Conservation (phyloP, 2,797 vertebrate species). For the Oryzias dopingdopingensis region DNA sequence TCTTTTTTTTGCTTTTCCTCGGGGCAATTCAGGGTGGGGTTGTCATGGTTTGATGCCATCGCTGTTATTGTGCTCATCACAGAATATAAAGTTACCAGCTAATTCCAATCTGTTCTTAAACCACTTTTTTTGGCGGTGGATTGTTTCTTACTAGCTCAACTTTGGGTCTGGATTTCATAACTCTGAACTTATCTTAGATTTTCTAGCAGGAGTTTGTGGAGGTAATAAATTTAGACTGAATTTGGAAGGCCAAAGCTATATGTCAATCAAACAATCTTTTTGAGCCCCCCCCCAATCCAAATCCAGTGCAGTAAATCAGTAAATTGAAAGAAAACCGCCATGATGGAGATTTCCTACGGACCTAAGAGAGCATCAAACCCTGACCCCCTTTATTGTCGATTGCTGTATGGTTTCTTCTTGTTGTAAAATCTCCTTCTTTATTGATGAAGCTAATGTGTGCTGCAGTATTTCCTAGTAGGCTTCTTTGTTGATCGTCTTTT, state of each 20-base stretch:
- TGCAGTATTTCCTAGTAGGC: constrained; percentile 92
- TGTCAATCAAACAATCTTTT: constrained; percentile 32
- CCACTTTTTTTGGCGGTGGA: neutral
- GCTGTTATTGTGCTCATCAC: constrained; percentile 36
- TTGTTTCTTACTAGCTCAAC: neutral
- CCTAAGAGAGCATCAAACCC: constrained; percentile 82
- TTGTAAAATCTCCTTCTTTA: constrained; percentile 92
- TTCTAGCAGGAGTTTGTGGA: constrained; percentile 14
- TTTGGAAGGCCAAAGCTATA: constrained; percentile 42
- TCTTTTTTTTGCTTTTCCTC: constrained; percentile 49
- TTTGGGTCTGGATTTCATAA: constrained; percentile 5
- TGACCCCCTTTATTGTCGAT: constrained; percentile 80
- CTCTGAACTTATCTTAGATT: neutral
- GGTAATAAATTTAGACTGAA: constrained; percentile 20
- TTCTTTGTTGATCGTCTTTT: constrained; percentile 78
- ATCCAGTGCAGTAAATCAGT: constrained; percentile 26
- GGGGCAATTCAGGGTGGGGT: constrained; percentile 66
- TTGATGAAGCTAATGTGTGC: constrained; percentile 88
- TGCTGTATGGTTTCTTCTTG: constrained; percentile 88
- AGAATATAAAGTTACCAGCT: constrained; percentile 50
- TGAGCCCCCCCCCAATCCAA: neutral
- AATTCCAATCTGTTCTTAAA: constrained; percentile 45
- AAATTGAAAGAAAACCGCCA: constrained; percentile 28
- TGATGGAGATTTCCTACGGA: constrained; percentile 73
- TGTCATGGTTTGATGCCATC: constrained; percentile 68